These are phyloP conservation scores for Sardinella longiceps DNA, from an alignment of 2,797 vertebrate genomes.

Conservation along the genomic window DNA sequence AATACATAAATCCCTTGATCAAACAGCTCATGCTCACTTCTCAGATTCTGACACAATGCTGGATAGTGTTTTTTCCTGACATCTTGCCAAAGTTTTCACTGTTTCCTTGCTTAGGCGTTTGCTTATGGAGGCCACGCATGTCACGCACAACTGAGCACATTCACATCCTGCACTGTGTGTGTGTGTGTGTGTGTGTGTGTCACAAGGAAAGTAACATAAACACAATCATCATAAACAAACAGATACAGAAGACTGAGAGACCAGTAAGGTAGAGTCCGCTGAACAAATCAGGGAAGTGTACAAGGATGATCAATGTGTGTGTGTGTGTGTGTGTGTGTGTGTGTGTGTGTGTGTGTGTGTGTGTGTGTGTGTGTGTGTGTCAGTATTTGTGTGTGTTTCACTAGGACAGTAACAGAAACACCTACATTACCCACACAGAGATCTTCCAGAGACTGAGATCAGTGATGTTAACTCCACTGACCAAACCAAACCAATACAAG, in stretches of 20 bases:
- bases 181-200: not conserved
- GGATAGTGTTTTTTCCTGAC: not conserved
- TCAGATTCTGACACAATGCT: not conserved
- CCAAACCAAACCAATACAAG: not conserved
- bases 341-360: not conserved
- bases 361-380: slow-evolving; percentile 7
- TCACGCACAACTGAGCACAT: not conserved
- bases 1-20: not conserved
- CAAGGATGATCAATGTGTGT: no score
- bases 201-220: not conserved
- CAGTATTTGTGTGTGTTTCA: not conserved
- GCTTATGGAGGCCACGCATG: not conserved
- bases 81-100: not conserved
- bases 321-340: not conserved
- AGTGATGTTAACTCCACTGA: not conserved
- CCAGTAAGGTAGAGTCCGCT: no score
- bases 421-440: not conserved
- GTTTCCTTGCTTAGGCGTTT: not conserved
- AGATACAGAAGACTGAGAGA: no score
- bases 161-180: not conserved
- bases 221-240: no score
- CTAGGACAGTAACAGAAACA: not conserved
- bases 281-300: no score
- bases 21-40: not conserved
- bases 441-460: not conserved